Evolutionary conservation across 2,888 invertebrate genomes (phyloP).

Genomic region (Parapristionchus giblindavisi): DNA sequence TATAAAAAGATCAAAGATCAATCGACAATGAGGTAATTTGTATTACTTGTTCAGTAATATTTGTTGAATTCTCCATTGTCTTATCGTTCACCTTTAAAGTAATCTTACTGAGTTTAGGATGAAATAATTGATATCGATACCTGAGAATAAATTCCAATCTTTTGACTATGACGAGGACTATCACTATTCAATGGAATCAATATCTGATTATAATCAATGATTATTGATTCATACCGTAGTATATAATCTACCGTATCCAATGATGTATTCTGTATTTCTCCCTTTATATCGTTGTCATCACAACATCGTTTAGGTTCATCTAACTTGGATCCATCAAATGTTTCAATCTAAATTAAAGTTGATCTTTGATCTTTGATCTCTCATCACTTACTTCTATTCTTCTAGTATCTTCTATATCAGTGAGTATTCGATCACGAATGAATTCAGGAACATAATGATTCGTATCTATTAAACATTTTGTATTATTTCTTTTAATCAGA

Average conservation of each 20-base stretch:
- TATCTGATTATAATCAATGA: neutral
- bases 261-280: neutral
- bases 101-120: too few relatives aligned
- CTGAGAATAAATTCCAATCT: neutral
- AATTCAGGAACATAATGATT: too few relatives aligned
- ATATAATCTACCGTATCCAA: neutral
- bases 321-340: conserved; percentile 25
- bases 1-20: conserved; percentile 7
- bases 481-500: too few relatives aligned
- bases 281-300: neutral
- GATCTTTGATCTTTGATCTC: neutral
- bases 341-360: conserved; percentile 15
- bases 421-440: conserved; percentile 18
- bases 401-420: conserved; percentile 1
- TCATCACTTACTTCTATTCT: conserved; percentile 7
- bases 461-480: too few relatives aligned
- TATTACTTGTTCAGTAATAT: too few relatives aligned
- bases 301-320: conserved; percentile 12
- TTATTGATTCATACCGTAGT: conserved; percentile 7
- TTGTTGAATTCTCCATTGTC: too few relatives aligned
- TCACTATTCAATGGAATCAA: conserved; percentile 17
- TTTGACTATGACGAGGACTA: neutral
- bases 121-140: too few relatives aligned
- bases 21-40: too few relatives aligned
- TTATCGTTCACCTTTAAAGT: too few relatives aligned